Conservation (phyloP, 2,113 vertebrate genomes). For the Parus major region DNA sequence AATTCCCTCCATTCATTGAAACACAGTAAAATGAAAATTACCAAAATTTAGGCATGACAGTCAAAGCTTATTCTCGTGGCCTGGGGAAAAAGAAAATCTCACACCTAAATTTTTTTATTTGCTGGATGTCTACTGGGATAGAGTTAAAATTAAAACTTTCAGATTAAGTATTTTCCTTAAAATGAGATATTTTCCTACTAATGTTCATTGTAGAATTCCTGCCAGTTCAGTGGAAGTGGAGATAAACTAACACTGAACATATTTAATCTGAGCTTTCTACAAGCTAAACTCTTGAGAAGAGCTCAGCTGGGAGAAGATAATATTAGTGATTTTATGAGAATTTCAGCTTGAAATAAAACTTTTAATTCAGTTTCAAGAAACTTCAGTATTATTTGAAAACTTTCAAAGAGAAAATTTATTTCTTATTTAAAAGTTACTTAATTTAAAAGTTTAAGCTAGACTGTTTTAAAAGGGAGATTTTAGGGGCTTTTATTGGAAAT, state of each 20-base stretch:
- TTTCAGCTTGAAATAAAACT: neutral
- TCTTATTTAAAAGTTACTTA: neutral
- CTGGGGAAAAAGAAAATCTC: neutral
- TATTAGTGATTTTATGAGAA: neutral
- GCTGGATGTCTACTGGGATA: neutral
- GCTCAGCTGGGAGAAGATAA: neutral
- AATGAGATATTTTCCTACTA: accelerated
- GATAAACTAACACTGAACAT: neutral
- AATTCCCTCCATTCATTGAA: neutral
- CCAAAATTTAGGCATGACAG: neutral
- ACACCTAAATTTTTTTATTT: neutral
- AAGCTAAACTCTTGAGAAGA: neutral
- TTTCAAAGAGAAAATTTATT: neutral
- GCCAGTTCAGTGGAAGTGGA: neutral
- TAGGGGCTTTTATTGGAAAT: neutral
- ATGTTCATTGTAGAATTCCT: neutral
- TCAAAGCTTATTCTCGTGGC: neutral
- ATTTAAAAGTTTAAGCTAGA: neutral
- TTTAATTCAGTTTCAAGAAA: neutral
- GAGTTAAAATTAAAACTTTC: neutral
- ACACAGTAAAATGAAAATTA: neutral
- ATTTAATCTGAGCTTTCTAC: neutral
- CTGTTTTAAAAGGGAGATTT: neutral
- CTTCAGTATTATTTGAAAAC: neutral
- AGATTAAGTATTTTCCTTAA: neutral